Evolutionary conservation across 23 tunicate species (phyloP), one percentile per base, ranked within the genome.

Genomic region (Clavelina lepadiformis): DNA sequence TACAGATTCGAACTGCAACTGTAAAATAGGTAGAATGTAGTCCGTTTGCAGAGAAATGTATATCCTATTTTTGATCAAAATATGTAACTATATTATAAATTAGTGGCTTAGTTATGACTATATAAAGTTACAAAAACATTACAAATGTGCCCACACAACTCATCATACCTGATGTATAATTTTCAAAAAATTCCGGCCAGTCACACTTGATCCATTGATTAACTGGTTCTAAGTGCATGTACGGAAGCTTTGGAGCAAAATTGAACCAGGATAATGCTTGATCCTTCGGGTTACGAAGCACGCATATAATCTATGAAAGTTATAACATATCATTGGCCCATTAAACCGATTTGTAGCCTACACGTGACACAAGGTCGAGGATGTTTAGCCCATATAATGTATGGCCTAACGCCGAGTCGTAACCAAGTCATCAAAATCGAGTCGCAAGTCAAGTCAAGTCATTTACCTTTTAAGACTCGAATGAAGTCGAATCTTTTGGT

Each of bases 271-370:
- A 74, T 2, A 62, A 30, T 28, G 68, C 57, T 63, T 74, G 80
- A 35, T 74, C 80, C 51, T 74, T 74, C 61, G 80, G 80, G 35
- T 74, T 74, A 49, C 80, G 47, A 37, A 74, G 41, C 61, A 74
- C 80, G 50, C 51, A 38, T 13, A 74, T 61, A 11, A 74, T 44
- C 80, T 74, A 34, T 29, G 5, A 46, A 67, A 29, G 37, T 31
- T 21, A 36, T 22, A 63, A 58, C n/a, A n/a, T n/a, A n/a, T n/a
- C n/a, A n/a, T n/a, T n/a, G n/a, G n/a, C n/a, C n/a, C n/a, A n/a
- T n/a, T n/a, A n/a, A n/a, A n/a, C n/a, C n/a, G n/a, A n/a, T n/a
- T n/a, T n/a, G n/a, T n/a, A n/a, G n/a, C n/a, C n/a, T n/a, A n/a
- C n/a, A n/a, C n/a, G n/a, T n/a, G n/a, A n/a, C n/a, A n/a, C n/a